phyloP scores from a whole-genome alignment of 2,113 vertebrate genomes.

The Colius striatus region DNA sequence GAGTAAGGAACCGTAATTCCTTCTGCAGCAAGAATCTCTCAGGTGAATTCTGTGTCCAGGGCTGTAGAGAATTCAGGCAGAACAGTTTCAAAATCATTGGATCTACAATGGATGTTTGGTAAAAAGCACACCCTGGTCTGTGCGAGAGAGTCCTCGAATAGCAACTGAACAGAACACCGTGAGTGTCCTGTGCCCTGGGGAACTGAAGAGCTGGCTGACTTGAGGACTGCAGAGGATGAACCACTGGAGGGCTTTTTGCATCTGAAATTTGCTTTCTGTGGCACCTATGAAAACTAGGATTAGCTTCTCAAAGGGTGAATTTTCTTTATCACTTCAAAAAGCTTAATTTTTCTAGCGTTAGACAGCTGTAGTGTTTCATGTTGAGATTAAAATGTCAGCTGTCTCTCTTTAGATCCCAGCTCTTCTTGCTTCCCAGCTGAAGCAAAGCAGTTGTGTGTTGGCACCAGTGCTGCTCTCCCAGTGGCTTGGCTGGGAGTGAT shows the following conservation, averaged over 20 bases:
- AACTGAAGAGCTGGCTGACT: neutral
- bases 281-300: neutral
- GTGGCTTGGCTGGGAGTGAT: neutral
- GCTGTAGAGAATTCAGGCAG: neutral
- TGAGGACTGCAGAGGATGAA: neutral
- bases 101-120: neutral
- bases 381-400: neutral
- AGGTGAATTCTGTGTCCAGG: neutral
- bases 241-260: neutral
- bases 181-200: neutral
- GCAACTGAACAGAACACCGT: fast-evolving
- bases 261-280: neutral
- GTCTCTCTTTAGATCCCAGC: neutral
- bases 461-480: neutral
- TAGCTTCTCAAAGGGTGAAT: neutral
- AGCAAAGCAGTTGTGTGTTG: neutral
- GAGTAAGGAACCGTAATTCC: neutral
- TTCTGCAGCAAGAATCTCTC: neutral
- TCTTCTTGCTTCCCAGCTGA: neutral
- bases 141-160: neutral
- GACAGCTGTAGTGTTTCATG: neutral
- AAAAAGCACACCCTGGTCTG: neutral
- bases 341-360: neutral
- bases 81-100: neutral
- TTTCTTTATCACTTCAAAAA: neutral